phyloP scores from a whole-genome alignment of 35 echinoderm and acorn worm genomes.

The Ptychodera flava region DNA sequence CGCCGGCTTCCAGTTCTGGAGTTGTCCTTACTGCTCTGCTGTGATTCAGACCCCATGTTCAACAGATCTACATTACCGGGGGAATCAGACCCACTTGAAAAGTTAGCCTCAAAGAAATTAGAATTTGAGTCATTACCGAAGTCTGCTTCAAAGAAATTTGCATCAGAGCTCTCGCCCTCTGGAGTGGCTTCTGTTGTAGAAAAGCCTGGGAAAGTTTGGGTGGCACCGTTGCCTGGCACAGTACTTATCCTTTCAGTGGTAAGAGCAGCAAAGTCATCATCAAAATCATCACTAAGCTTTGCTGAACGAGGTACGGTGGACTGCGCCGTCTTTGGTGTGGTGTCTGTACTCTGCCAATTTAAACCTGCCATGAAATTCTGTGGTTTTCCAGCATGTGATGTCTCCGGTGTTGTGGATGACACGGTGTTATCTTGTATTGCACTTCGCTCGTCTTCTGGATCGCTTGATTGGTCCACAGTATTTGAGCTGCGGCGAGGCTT shows the following conservation, averaged over 20 bases:
- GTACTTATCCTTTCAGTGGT: slow-evolving; percentile 10
- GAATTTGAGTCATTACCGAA: not conserved
- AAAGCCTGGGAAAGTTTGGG: not conserved
- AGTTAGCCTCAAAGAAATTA: slow-evolving; percentile 48
- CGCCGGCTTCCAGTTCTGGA: not conserved
- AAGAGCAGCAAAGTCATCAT: slow-evolving; percentile 57
- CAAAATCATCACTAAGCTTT: slow-evolving; percentile 25
- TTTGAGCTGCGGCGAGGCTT: not conserved
- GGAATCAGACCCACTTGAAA: slow-evolving; percentile 20
- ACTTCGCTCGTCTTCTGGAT: not conserved
- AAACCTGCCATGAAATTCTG: not conserved
- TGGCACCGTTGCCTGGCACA: not conserved
- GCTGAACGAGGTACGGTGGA: not conserved
- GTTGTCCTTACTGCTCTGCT: not conserved
- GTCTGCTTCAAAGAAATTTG: not conserved
- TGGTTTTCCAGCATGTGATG: not conserved
- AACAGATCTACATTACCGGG: slow-evolving; percentile 41
- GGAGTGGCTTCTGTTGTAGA: not conserved
- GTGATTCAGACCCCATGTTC: slow-evolving; percentile 27
- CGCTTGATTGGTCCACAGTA: not conserved
- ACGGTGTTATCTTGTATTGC: not conserved
- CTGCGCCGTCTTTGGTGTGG: not conserved
- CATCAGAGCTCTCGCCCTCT: not conserved
- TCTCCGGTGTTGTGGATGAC: not conserved
- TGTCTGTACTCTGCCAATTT: not conserved